Conservation (phyloP, 2,888 invertebrate species). For the Agrenia bidenticulata region DNA sequence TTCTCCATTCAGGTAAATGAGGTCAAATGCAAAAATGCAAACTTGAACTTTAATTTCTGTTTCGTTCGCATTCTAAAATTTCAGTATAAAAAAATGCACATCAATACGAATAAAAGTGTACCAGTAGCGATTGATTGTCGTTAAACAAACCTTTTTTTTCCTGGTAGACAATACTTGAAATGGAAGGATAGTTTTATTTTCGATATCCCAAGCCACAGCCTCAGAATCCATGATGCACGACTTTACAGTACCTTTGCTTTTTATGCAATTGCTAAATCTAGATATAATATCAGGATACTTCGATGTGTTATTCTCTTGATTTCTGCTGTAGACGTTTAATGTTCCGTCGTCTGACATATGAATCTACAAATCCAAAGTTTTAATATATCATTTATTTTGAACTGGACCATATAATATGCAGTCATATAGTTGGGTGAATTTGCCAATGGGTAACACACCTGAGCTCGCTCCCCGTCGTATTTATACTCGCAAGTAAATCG, state of each 20-base stretch:
- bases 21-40: conserved; percentile 94
- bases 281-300: conserved; percentile 95
- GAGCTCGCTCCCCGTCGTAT: conserved; percentile 98
- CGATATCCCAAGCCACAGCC: conserved; percentile 93
- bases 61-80: conserved; percentile 68
- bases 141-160: conserved; percentile 75
- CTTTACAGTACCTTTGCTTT: conserved; percentile 59
- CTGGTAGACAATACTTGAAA: conserved; percentile 94
- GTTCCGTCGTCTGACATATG: conserved; percentile 69
- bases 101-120: not conserved
- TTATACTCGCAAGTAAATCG: conserved; percentile 98
- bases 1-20: conserved; percentile 85
- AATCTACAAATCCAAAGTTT: conserved; percentile 62
- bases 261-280: conserved; percentile 60
- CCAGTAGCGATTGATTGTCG: not conserved
- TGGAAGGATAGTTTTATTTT: conserved; percentile 84
- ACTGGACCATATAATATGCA: not conserved
- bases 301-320: conserved; percentile 89
- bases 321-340: conserved; percentile 86
- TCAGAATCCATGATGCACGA: conserved; percentile 94
- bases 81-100: conserved; percentile 19
- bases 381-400: not conserved
- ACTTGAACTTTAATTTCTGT: conserved; percentile 82
- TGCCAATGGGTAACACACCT: too few species aligned
- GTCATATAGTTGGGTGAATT: too few species aligned